Evolutionary conservation across 2,888 invertebrate genomes (phyloP).

Genomic region (Rhingia rostrata): DNA sequence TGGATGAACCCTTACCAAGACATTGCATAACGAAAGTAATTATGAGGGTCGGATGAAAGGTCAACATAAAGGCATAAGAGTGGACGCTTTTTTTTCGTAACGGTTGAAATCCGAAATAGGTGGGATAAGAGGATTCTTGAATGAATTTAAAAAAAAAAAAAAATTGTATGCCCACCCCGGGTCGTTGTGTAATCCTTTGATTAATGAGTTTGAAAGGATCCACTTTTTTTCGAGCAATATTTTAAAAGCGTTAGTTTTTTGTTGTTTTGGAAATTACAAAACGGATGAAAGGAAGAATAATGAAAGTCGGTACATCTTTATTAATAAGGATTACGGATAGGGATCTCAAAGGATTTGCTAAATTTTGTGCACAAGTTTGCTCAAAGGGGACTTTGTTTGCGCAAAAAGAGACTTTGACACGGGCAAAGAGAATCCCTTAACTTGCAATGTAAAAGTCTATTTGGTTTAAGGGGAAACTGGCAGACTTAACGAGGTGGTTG

Average conservation of each 20-base stretch:
- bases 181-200: background rate
- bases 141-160: background rate
- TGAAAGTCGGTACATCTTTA: background rate
- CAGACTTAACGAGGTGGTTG: too few species aligned
- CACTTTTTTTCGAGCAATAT: background rate
- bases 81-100: constrained; percentile 13
- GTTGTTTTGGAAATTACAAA: too few species aligned
- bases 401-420: too few species aligned
- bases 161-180: background rate
- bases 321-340: too few species aligned
- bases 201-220: background rate
- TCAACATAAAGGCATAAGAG: constrained; percentile 2
- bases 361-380: too few species aligned
- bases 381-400: too few species aligned
- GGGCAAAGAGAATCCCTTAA: too few species aligned
- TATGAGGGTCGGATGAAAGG: constrained; percentile 23
- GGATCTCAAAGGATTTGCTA: too few species aligned
- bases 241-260: background rate
- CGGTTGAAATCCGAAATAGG: background rate
- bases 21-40: constrained; percentile 35
- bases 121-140: constrained; percentile 1
- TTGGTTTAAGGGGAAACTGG: too few species aligned
- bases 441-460: too few species aligned
- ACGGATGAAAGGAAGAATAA: background rate
- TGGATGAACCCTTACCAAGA: constrained; percentile 37